Base-by-base conservation (phyloP, 1,140 invertebrate genomes). In the Drosophila hydei region DNA sequence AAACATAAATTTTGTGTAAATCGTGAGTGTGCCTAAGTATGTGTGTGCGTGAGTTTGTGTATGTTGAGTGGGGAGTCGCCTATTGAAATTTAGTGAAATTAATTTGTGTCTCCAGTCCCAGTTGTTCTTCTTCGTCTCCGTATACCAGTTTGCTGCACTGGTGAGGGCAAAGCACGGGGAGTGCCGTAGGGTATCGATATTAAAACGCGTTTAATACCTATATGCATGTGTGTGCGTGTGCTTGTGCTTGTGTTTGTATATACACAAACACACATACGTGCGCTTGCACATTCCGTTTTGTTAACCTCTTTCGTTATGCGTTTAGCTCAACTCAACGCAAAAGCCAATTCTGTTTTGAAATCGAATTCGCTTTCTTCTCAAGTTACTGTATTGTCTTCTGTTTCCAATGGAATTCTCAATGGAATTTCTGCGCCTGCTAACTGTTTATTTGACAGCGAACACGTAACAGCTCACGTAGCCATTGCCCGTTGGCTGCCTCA, bases 231-330 rank as follows among this genome's bases (percentile, higher is more conserved):
- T 47, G 43, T 61, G 16, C 12, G 12, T 58, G 38, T 33, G 7
- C 12, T 1, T 11, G 9, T 12, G 30, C 2, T 33, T 12, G 30
- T 11, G 30, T 3, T 33, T 33, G 30, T 33, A 33, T 33, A 33
- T 27, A 27, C 25, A 27, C 1, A 45, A 6, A 19, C 19, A 45
- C 14, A 18, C 16, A 30, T 43, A 77, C 72, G 75, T 87, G 74
- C 48, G 81, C 61, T 81, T 88, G 81, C 75, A 71, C 62, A 71
- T 71, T 88, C 65, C 38, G 84, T 64, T 83, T 88, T 88, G 83
- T 45, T 88, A 88, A 88, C 83, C 83, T 88, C 83, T 89, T 88
- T 88, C 83, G 83, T 88, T 88, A 88, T 78, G 63, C 61, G 67
- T 65, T 75, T 16, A 69, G 19, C 52, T 60, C 36, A 25, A 54